Base-by-base conservation (phyloP, 2,888 invertebrate genomes). In the Eristalis pertinax region DNA sequence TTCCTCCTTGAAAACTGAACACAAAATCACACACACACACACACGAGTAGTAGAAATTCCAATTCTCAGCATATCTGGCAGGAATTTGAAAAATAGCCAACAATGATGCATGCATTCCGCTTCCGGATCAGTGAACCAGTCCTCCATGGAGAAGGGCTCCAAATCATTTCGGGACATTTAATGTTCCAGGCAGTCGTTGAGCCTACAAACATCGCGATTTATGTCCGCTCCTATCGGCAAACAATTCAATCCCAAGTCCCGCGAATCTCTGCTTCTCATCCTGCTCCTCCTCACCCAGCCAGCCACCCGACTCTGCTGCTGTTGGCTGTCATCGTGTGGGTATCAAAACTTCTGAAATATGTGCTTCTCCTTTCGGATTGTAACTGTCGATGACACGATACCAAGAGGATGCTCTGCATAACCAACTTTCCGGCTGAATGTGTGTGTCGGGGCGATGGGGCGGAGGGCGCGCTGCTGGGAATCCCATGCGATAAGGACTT, bases 321-420 rank as follows among this genome's bases (percentile, higher is more conserved):
- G 73, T 65, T 69, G 82, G 60, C 77, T 86, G 85, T 78, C 85
- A 86, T 70, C 85, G 64, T 50, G 35, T 50, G 50, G 50, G 69
- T 86, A 86, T 82, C 82, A 78, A 78, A 74, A 50, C 70, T 58
- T 78, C 78, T 82, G 78, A 86, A 86, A 86, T 82, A 82, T 82
- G 77, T 86, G 65, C 73, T 73, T 72, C 43, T 58, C 50, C 64
- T 76, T 76, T 77, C 38, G 81, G 72, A 67, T 81, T 82, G 73
- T 74, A 64, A 82, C 81, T 81, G 82, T 69, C 69, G 77, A 74
- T 86, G 73, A 32, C 50, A 26, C 56, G 64, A 70, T 76, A 64
- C 43, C 43, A 38, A 65, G 69, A 70, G 50, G 19, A 50, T 43
- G 50, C 64, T 80, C 72, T 56, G 60, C 43, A 79, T 65, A 67